Conservation (phyloP, 2,113 vertebrate species). For the Stigmatopora nigra region DNA sequence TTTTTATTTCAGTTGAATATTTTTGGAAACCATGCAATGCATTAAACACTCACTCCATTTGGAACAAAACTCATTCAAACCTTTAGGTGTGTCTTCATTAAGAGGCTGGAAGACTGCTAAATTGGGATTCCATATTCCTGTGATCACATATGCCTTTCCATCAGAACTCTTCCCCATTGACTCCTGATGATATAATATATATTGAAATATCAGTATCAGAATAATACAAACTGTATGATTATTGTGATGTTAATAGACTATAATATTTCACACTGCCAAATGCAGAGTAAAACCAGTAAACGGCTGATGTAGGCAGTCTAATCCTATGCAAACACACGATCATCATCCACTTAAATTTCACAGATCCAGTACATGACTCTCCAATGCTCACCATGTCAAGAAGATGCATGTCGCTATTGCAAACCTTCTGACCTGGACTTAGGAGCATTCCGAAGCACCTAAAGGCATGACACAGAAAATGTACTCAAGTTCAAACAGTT, state of each 20-base stretch:
- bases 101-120: constrained; percentile 79
- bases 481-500: not conserved
- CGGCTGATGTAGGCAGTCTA: not conserved
- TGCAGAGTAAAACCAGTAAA: not conserved
- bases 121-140: constrained; percentile 93
- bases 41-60: no score
- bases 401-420: constrained; percentile 96
- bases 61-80: constrained; percentile 51
- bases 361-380: not conserved
- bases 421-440: constrained; percentile 91
- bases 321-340: not conserved
- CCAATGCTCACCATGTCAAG: constrained; percentile 86
- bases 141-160: constrained; percentile 90
- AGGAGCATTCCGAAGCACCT: constrained; percentile 99
- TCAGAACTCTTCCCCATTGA: constrained; percentile 93
- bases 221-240: not conserved
- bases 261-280: not conserved
- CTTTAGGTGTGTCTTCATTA: constrained; percentile 97
- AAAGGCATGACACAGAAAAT: constrained; percentile 19
- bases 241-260: no score
- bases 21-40: no score
- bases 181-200: constrained; percentile 66
- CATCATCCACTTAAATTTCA: not conserved
- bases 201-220: not conserved
- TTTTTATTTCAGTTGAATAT: no score